These are phyloP conservation scores for Ophion slaviceki DNA, from an alignment of 2,888 invertebrate species.

Conservation along the genomic window DNA sequence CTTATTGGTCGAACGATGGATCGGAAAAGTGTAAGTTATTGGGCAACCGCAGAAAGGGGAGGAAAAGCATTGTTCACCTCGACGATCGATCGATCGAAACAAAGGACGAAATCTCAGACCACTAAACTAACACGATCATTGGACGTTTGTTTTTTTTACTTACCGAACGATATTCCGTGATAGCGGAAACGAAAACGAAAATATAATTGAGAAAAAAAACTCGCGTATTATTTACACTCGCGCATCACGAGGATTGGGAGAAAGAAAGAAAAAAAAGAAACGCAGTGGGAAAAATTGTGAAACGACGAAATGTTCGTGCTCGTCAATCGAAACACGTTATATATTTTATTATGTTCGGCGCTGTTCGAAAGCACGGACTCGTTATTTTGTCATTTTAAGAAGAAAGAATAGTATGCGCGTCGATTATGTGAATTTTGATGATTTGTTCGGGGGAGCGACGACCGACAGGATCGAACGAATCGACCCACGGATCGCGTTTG, in stretches of 20 bases:
- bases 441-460: slow-evolving; percentile 10
- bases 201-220: not conserved
- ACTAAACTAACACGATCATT: not conserved
- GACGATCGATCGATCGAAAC: slow-evolving; percentile 7
- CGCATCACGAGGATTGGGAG: slow-evolving; percentile 6
- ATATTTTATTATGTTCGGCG: not conserved
- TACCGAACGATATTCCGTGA: slow-evolving; percentile 6
- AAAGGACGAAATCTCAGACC: not conserved
- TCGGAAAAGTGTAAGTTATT: not conserved
- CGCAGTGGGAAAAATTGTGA: slow-evolving; percentile 2
- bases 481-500: slow-evolving; percentile 15
- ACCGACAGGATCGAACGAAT: slow-evolving; percentile 37
- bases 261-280: slow-evolving; percentile 2
- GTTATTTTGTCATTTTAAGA: not conserved
- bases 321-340: slow-evolving; percentile 19
- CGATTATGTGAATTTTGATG: not conserved
- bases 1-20: not conserved
- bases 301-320: slow-evolving; percentile 17
- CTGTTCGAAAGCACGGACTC: not conserved
- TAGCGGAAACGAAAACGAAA: not conserved
- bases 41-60: not conserved
- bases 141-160: not conserved
- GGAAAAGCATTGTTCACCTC: not conserved
- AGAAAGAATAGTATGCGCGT: not conserved
- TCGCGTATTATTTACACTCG: not conserved